Conservation (phyloP, 1,140 invertebrate species). For the Daktulosphaira vitifoliae region DNA sequence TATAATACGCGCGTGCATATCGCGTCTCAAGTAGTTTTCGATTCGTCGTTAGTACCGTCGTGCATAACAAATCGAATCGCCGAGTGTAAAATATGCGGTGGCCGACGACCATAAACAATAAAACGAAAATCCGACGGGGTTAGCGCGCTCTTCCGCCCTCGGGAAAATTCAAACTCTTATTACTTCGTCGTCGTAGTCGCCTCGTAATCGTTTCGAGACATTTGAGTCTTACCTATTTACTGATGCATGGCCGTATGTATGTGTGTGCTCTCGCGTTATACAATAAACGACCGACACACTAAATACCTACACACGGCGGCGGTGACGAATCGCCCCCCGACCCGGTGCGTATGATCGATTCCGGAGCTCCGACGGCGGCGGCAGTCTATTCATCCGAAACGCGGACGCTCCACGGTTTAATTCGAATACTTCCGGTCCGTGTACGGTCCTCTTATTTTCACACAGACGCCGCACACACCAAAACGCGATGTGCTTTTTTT, state of each 20-base stretch:
- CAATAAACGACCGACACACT: no score
- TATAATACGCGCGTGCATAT: no score
- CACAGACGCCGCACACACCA: no score
- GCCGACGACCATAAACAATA: neutral
- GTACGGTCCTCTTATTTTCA: no score
- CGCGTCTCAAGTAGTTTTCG: neutral
- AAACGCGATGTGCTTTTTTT: no score
- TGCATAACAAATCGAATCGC: slow-evolving; percentile 28
- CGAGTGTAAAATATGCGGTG: slow-evolving; percentile 22
- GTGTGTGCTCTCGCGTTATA: no score
- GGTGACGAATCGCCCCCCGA: neutral
- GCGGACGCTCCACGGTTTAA: slow-evolving; percentile 28
- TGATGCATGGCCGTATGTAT: slow-evolving; percentile 24
- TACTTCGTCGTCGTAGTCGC: neutral
- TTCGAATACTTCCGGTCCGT: slow-evolving; percentile 29
- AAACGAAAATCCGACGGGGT: neutral
- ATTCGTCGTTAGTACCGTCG: slow-evolving; percentile 20
- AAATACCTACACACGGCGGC: neutral
- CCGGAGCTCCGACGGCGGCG: neutral
- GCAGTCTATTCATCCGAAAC: slow-evolving; percentile 30
- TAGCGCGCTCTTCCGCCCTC: neutral
- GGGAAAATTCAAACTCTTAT: slow-evolving; percentile 15
- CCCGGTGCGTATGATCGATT: neutral
- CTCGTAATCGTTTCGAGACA: slow-evolving; percentile 1
- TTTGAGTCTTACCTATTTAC: slow-evolving; percentile 6